Base-by-base conservation (phyloP, 2,888 invertebrate species). In the Diadromus collaris region DNA sequence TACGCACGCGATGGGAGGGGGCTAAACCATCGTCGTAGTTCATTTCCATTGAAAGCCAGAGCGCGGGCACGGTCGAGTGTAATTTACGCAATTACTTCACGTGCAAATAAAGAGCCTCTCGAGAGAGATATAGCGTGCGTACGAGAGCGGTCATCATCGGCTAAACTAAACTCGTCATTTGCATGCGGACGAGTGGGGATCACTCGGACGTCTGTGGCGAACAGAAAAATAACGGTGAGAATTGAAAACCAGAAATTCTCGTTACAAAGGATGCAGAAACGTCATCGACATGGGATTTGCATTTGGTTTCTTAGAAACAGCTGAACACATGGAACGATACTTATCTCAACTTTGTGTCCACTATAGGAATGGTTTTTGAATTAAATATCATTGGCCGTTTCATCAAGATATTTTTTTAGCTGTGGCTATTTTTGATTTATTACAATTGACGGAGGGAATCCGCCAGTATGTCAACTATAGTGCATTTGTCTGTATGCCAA, bases 1-100 rank as follows among this genome's bases (percentile, higher is more conserved):
- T 46, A 70, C 46, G 21, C 32, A 34, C 46, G 21, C 41, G 9
- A 19, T 4, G 24, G 27, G 27, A 1, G 27, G 3, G 24, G 27
- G 0, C 24, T 1, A 16, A 5, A 29, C 29, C 27, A 56, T 61
- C 58, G 68, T 71, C 67, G 71, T 63, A 65, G 76, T 80, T 70
- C 13, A 61, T 76, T 81, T 81, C 68, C 76, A 81, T 81, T 80
- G 75, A 81, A 83, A 82, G 79, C 81, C 83, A 60, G 54, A 41
- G 68, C 46, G 76, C 54, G 58, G 10, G 6, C 68, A 69, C 19
- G 41, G 27, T 73, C 69, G 73, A 77, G 83, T 64, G 74, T 83
- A 85, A 85, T 85, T 82, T 81, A 82, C 83, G 81, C 85, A 85
- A 86, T 86, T 87, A 87, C 84, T 85, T 82, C 80, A 82, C 83